phyloP scores from a whole-genome alignment of 2,888 invertebrate species.

The Hedya salicella region DNA sequence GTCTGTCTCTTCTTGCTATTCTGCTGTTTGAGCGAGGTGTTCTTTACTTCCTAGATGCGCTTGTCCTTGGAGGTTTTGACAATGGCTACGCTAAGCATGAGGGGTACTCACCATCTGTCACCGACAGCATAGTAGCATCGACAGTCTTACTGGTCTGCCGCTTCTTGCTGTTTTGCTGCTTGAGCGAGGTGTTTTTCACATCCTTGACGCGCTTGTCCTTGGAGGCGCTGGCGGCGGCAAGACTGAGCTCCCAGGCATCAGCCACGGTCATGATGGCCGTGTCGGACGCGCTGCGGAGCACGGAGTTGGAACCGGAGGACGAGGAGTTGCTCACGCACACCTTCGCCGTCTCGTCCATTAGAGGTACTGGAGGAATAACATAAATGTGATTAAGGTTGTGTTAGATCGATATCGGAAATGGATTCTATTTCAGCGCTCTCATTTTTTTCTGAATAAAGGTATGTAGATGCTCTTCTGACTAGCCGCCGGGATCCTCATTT shows the following conservation, averaged over 20 bases:
- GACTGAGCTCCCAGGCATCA: conserved; percentile 91
- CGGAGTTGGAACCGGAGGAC: conserved; percentile 82
- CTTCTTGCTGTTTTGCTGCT: conserved; percentile 74
- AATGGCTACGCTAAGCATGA: conserved; percentile 92
- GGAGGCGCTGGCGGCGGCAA: conserved; percentile 94
- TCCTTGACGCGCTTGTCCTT: conserved; percentile 96
- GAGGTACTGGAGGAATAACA: conserved; percentile 57
- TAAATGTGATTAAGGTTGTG: not conserved
- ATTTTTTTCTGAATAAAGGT: too few relatives aligned
- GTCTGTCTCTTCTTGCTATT: too few relatives aligned
- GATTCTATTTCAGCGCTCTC: too few relatives aligned
- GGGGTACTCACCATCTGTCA: conserved; percentile 62
- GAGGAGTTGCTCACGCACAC: conserved; percentile 52
- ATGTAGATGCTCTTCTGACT: too few relatives aligned
- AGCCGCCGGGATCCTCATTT: too few relatives aligned
- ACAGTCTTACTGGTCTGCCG: conserved; percentile 63
- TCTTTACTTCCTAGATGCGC: too few relatives aligned
- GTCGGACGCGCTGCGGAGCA: conserved; percentile 88
- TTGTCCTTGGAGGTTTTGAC: too few relatives aligned
- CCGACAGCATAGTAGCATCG: conserved; percentile 60
- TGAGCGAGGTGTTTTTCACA: conserved; percentile 87
- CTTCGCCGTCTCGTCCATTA: conserved; percentile 65
- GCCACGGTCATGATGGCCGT: conserved; percentile 92
- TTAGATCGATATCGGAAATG: too few relatives aligned
- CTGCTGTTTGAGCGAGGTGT: too few relatives aligned